Evolutionary conservation across 2,113 vertebrate genomes (phyloP), one percentile per base, ranked within the genome.

Genomic region (Oryzias curvinotus): DNA sequence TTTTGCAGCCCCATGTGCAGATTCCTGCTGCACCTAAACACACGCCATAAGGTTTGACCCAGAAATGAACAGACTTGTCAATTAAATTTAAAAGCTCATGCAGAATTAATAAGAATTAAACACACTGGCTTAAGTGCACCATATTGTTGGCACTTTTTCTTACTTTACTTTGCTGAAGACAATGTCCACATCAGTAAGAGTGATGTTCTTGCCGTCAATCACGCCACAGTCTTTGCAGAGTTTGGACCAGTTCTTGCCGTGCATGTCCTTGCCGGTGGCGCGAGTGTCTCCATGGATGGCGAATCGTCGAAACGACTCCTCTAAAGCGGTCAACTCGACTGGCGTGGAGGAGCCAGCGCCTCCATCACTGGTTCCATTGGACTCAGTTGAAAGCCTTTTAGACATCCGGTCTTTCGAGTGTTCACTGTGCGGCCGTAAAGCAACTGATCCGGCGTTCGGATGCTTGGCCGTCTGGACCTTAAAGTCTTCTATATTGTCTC

Each of bases 111-210:
- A 41, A 17, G 5, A 53, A 45, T 45, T 0, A 23, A 4, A 36
- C 15, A 52, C 23, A 52, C 28, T 28, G n/a, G 19, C 14, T 36
- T 51, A n/a, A 50, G 28, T 59, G 43, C 4, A 30, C 14, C 23
- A 19, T 14, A 23, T 19, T 7, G 25, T 4, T 15, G 18, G 13
- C 36, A 48, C 1, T 28, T 57, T 36, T 58, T 50, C 90, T 89
- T 91, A 98, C 96, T 98, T 98, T 92, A 98, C 97, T 93, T 98
- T 98, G 88, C 93, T 95, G 94, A 98, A 98, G 85, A 98, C 94
- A 2, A 98, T 98, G 89, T 98, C 96, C 84, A 97, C 96, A 19
- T 98, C 96, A 0, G 96, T 98, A 82, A 95, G 89, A 2, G 96
- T 98, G 87, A 98, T 90, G 4, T 63, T 94, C 87, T 94, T 96